Base-by-base conservation (phyloP, 1,140 invertebrate species). In the Adoxophyes honmai region DNA sequence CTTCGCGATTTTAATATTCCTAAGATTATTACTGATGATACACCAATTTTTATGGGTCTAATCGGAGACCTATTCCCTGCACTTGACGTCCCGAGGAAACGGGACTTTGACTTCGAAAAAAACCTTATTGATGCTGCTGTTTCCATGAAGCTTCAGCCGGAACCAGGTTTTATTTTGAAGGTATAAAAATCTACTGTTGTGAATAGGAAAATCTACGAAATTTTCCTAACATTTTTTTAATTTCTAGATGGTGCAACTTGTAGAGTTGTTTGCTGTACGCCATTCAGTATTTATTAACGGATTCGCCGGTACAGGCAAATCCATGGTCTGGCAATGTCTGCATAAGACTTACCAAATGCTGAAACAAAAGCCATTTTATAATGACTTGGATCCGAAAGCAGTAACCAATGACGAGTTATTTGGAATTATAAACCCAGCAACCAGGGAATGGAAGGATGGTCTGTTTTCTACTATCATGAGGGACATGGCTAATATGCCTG, bases 391-490 rank as follows among this genome's bases (percentile, higher is more conserved):
- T 81, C 98, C 98, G 1, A 98, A 98, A 89, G 97, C 97, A 28
- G 96, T 99, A 4, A 98, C 97, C 0, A 98, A 97, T 73, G 96
- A 99, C 75, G 98, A 99, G 81, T 90, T 99, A 13, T 99, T 98
- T 88, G 98, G 98, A 8, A 93, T 98, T 42, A 98, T 99, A 54
- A 98, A 99, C 90, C 95, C 97, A 10, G 90, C 96, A 0, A 99
- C 98, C 0, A 91, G 97, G 70, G 98, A 99, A 90, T 99, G 98
- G 97, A 98, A 97, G 84, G 97, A 99, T 86, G 97, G 97, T 57
- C 89, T 99, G 39, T 96, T 98, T 78, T 98, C 97, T 0, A 93
- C 95, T 0, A 93, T 98, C 18, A 98, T 99, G 95, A 90, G 97
- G 68, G 97, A 98, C 73, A 95, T 98, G 90, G 96, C 95, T 0